Evolutionary conservation across 2,113 vertebrate species (phyloP).

Genomic region (Ahaetulla prasina): DNA sequence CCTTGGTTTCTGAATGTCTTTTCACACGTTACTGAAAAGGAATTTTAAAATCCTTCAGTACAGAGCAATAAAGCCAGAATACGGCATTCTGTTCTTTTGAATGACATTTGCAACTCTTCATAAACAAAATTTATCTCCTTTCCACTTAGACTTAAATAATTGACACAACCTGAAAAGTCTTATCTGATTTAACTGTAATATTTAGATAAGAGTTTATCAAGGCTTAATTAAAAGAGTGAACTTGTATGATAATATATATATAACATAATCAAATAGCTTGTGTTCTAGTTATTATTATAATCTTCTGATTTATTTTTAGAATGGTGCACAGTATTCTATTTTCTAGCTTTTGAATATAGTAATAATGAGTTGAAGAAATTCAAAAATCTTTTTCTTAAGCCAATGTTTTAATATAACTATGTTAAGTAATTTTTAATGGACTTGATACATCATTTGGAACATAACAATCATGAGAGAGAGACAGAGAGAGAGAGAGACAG

Average conservation of each 20-base stretch:
- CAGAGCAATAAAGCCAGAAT: not conserved
- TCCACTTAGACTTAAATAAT: not conserved
- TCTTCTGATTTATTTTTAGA: not conserved
- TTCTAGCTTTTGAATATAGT: not conserved
- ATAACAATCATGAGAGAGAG: too few relatives aligned
- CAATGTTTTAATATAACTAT: not conserved
- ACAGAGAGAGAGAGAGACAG: too few relatives aligned
- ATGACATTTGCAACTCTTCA: not conserved
- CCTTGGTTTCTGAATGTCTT: not conserved
- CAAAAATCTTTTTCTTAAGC: not conserved
- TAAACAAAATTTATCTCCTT: not conserved
- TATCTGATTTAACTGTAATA: not conserved
- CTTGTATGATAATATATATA: not conserved
- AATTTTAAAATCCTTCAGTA: not conserved
- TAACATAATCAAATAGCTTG: not conserved
- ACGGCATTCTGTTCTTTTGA: not conserved
- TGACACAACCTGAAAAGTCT: not conserved
- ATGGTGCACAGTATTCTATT: not conserved
- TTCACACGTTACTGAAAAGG: not conserved
- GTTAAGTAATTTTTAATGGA: not conserved
- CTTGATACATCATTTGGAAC: not conserved
- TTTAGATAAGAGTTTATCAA: not conserved
- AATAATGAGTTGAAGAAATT: not conserved
- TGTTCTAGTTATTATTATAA: not conserved
- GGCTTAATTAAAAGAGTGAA: not conserved